Evolutionary conservation across 2,113 vertebrate species (phyloP).

Genomic region (Grammomys dolichurus): DNA sequence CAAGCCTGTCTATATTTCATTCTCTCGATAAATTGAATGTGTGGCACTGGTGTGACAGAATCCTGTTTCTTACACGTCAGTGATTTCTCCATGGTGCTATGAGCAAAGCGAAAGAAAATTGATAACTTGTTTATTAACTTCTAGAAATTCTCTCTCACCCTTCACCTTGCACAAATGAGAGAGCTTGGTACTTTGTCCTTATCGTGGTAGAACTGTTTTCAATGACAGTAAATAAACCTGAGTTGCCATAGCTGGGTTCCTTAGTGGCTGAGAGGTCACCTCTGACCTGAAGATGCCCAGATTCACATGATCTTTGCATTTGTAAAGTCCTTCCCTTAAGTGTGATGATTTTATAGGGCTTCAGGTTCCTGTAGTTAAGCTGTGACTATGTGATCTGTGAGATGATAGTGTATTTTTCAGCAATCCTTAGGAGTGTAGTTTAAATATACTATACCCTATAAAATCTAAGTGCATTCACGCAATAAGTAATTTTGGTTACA

Average conservation of each 20-base stretch:
- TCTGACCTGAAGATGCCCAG: not conserved
- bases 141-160: conserved; percentile 44
- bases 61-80: conserved; percentile 15
- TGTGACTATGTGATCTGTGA: not conserved
- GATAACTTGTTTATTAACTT: conserved; percentile 60
- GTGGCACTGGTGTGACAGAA: conserved; percentile 27
- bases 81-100: conserved; percentile 32
- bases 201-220: conserved; percentile 11
- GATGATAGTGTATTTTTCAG: not conserved
- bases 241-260: not conserved
- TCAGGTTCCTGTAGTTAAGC: not conserved
- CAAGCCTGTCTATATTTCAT: conserved; percentile 56
- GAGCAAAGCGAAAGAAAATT: conserved; percentile 60
- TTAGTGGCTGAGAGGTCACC: no score
- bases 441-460: not conserved
- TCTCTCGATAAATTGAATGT: not conserved
- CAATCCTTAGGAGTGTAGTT: not conserved
- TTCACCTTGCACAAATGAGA: conserved; percentile 5
- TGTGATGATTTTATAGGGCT: not conserved
- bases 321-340: not conserved
- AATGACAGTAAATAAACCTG: not conserved
- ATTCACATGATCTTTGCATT: not conserved
- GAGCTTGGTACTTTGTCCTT: not conserved
- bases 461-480: not conserved
- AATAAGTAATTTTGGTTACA: not conserved